Evolutionary conservation across 1,140 invertebrate genomes (phyloP).

Genomic region (Hypothenemus hampei): DNA sequence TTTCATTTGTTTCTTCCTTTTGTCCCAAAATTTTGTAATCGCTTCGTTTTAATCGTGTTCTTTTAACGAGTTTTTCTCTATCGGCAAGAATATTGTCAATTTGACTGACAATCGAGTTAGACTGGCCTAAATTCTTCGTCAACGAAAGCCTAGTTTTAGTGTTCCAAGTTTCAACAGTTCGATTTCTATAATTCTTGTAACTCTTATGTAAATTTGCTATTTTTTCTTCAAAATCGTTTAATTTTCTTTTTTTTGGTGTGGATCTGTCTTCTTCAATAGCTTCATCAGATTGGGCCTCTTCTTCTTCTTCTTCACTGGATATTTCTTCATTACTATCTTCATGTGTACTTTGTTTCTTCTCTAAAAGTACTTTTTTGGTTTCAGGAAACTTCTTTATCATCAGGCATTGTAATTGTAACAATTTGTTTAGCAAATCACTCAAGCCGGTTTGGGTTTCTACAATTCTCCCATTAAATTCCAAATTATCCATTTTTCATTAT

Average conservation of each 20-base stretch:
- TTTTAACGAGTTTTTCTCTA: constrained; percentile 67
- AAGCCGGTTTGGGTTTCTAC: constrained; percentile 53
- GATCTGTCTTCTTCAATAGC: constrained; percentile 37
- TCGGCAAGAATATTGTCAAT: constrained; percentile 81
- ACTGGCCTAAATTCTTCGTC: constrained; percentile 53
- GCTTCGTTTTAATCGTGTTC: constrained; percentile 76
- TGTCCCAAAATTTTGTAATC: constrained; percentile 68
- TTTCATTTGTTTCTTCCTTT: constrained; percentile 27
- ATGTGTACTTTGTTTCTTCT: constrained; percentile 25
- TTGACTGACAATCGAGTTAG: constrained; percentile 76
- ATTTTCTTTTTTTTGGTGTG: constrained; percentile 55
- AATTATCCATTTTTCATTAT: constrained; percentile 44
- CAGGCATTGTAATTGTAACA: constrained; percentile 57
- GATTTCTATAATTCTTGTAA: constrained; percentile 69
- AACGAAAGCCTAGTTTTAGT: constrained; percentile 74
- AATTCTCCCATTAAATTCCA: constrained; percentile 50
- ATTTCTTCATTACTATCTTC: constrained; percentile 51
- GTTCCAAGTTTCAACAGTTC: constrained; percentile 86
- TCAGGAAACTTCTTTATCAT: constrained; percentile 62
- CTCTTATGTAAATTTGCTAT: constrained; percentile 58
- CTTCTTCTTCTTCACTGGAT: constrained; percentile 48
- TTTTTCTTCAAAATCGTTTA: constrained; percentile 58
- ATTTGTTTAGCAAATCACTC: constrained; percentile 57
- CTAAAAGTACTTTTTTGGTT: constrained; percentile 53
- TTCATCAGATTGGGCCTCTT: constrained; percentile 18